Evolutionary conservation across 2,113 vertebrate species (phyloP).

Genomic region (Gobio gobio): DNA sequence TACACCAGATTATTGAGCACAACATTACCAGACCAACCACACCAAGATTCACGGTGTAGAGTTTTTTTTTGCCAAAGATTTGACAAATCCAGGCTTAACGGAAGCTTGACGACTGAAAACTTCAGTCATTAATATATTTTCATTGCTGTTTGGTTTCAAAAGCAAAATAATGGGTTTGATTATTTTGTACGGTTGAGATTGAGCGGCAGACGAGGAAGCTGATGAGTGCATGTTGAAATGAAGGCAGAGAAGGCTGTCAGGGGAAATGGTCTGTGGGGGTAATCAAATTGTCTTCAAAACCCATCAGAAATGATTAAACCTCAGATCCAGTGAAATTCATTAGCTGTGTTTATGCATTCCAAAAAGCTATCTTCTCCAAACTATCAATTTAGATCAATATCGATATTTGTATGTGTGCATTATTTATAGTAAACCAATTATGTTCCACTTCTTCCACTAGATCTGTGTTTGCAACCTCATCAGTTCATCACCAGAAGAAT

Average conservation of each 20-base stretch:
- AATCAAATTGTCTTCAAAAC: conserved; percentile 39
- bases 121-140: conserved; percentile 3
- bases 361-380: conserved; percentile 17
- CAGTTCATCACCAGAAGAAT: conserved; percentile 1
- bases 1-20: conserved; percentile 29
- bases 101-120: neutral
- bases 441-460: neutral
- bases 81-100: conserved; percentile 6
- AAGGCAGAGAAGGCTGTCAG: neutral
- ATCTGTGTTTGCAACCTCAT: neutral
- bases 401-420: conserved; percentile 6
- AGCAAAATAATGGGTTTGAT: conserved; percentile 20
- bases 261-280: conserved; percentile 26
- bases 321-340: conserved; percentile 27
- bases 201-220: neutral
- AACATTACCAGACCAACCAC: conserved; percentile 15
- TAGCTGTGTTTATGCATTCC: conserved; percentile 5
- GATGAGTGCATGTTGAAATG: neutral
- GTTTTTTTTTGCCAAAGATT: neutral
- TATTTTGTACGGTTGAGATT: neutral
- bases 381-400: conserved; percentile 33
- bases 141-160: conserved; percentile 17
- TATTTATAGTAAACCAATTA: conserved; percentile 8
- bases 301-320: conserved; percentile 36
- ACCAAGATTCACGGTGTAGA: neutral